Conservation (phyloP, 2,797 vertebrate genomes). For the Ctenosaura bakeri region DNA sequence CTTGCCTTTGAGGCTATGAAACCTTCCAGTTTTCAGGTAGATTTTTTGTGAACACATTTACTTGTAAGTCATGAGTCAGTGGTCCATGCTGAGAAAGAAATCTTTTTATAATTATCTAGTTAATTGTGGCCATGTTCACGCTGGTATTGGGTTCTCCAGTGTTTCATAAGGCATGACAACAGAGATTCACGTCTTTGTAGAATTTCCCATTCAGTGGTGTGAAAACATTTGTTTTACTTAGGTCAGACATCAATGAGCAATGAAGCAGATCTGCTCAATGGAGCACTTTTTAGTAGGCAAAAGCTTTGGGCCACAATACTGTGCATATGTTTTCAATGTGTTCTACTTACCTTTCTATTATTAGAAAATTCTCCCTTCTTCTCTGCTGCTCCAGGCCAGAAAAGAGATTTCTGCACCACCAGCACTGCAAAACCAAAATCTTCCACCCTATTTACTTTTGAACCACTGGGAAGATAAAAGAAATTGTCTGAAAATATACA, state of each 20-base stretch:
- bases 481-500: conserved; percentile 2
- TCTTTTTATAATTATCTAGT: conserved; percentile 56
- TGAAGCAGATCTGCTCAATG: conserved; percentile 26
- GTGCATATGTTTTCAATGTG: background rate
- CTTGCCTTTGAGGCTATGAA: background rate
- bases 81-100: conserved; percentile 27
- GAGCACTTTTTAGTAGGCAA: conserved; percentile 12
- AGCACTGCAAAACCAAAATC: conserved; percentile 5
- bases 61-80: background rate
- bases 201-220: conserved; percentile 32
- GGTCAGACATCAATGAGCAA: conserved; percentile 15
- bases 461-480: conserved; percentile 10
- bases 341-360: conserved; percentile 24
- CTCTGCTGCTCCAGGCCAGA: background rate
- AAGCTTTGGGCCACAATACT: background rate
- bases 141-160: conserved; percentile 31
- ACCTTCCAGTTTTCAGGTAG: background rate
- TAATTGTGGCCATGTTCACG: conserved; percentile 60
- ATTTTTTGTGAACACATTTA: conserved; percentile 6
- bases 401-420: conserved; percentile 2
- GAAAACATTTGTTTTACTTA: conserved; percentile 52
- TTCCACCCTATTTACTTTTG: conserved; percentile 24
- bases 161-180: conserved; percentile 28
- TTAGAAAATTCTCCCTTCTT: conserved; percentile 8
- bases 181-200: conserved; percentile 32